Evolutionary conservation across 2,113 vertebrate genomes (phyloP).

Genomic region (Trichechus manatus): DNA sequence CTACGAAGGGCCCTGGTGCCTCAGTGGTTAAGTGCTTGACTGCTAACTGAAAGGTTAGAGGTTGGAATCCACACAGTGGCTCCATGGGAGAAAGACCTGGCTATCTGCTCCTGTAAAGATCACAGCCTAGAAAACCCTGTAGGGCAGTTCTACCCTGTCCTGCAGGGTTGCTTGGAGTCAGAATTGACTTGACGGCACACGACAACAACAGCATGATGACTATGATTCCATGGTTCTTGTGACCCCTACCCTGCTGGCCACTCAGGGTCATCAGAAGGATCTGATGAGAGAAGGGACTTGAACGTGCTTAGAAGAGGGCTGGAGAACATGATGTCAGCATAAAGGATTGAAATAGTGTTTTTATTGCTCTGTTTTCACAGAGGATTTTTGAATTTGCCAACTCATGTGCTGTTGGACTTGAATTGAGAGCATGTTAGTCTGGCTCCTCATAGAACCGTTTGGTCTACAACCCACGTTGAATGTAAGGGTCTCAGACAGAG

Average conservation of each 20-base stretch:
- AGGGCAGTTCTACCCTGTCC: background rate
- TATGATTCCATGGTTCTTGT: background rate
- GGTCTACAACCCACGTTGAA: background rate
- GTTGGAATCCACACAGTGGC: background rate
- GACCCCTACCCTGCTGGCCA: background rate
- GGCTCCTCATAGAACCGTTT: background rate
- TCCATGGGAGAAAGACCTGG: background rate
- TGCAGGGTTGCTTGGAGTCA: background rate
- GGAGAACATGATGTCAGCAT: background rate
- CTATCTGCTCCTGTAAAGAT: background rate
- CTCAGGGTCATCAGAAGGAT: background rate
- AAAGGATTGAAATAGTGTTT: background rate
- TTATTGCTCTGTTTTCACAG: conserved; percentile 41
- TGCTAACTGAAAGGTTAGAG: background rate
- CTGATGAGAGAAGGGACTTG: background rate
- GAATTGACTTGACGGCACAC: background rate
- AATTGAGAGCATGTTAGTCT: background rate
- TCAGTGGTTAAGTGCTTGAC: background rate
- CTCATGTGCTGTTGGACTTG: background rate
- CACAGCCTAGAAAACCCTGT: background rate
- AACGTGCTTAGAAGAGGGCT: background rate
- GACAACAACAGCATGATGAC: background rate
- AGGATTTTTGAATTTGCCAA: background rate
- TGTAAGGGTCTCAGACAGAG: background rate
- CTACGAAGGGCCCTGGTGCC: background rate